A percentile compares a stretch with the other conserved stretches of the same genome.
Conservation (phyloP, 2,113 vertebrate genomes). For the Protobothrops flavoviridis region DNA sequence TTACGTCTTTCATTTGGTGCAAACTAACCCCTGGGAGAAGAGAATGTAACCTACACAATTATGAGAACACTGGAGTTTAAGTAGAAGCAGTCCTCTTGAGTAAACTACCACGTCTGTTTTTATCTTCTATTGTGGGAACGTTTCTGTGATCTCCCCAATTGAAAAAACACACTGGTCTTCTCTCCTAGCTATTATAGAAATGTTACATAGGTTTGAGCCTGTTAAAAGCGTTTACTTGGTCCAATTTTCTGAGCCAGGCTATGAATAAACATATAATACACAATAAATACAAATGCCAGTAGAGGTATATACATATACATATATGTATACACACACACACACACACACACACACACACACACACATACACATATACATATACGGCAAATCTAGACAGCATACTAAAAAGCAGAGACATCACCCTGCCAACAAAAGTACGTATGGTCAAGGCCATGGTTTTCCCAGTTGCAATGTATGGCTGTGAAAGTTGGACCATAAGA, state of each 20-base stretch:
- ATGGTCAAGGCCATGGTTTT: too few species aligned
- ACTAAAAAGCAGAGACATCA: too few species aligned
- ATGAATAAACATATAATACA: background rate
- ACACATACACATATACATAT: too few species aligned
- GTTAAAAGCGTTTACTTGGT: background rate
- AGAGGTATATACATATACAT: too few species aligned
- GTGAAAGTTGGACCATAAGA: too few species aligned
- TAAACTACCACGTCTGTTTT: background rate
- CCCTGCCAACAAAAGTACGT: too few species aligned
- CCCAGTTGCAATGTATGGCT: too few species aligned
- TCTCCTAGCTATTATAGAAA: background rate
- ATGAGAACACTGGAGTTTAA: background rate
- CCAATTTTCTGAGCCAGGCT: background rate
- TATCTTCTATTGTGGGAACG: background rate
- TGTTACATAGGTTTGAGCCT: background rate
- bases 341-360: too few species aligned
- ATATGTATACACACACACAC: too few species aligned
- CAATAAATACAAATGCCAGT: background rate
- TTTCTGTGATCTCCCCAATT: background rate
- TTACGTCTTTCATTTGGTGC: background rate
- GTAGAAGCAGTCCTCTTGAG: background rate
- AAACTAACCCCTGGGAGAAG: background rate
- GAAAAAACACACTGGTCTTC: fast-evolving
- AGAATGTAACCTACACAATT: background rate
- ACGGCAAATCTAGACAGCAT: too few species aligned